These are phyloP conservation scores for Pelosia muscerda DNA, from an alignment of 2,888 invertebrate species.

Conservation along the genomic window DNA sequence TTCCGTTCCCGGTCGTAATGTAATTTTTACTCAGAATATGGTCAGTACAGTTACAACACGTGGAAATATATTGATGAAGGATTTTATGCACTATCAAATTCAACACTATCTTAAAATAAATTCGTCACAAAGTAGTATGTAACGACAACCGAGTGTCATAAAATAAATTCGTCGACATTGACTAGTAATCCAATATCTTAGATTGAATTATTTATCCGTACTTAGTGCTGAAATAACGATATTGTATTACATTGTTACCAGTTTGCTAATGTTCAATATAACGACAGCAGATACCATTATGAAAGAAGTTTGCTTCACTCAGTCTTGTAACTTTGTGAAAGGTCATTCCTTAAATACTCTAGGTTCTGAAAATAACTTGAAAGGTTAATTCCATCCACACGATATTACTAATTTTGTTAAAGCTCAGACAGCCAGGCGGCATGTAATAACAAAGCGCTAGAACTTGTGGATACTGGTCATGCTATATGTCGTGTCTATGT, in stretches of 20 bases:
- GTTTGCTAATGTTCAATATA: slow-evolving; percentile 1
- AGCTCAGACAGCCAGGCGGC: background rate
- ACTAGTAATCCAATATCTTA: too few relatives aligned
- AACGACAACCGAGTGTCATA: too few relatives aligned
- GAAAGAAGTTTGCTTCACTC: background rate
- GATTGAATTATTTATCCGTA: background rate
- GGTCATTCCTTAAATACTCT: background rate
- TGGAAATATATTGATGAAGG: too few relatives aligned
- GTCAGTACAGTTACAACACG: too few relatives aligned
- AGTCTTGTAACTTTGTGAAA: background rate
- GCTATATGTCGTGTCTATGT: too few relatives aligned
- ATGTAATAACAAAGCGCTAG: background rate
- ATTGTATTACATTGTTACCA: background rate
- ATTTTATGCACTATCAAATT: too few relatives aligned
- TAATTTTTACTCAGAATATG: too few relatives aligned
- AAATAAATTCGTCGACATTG: too few relatives aligned
- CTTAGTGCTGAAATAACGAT: background rate
- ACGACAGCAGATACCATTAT: background rate
- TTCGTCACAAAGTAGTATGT: too few relatives aligned
- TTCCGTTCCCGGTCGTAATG: too few relatives aligned
- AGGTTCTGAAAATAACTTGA: background rate
- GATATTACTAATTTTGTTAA: background rate
- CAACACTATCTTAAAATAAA: too few relatives aligned
- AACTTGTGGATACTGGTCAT: too few relatives aligned
- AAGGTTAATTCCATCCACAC: background rate